These are phyloP conservation scores for Drosophila equinoxialis DNA, from an alignment of 1,140 invertebrate species.

Conservation along the genomic window DNA sequence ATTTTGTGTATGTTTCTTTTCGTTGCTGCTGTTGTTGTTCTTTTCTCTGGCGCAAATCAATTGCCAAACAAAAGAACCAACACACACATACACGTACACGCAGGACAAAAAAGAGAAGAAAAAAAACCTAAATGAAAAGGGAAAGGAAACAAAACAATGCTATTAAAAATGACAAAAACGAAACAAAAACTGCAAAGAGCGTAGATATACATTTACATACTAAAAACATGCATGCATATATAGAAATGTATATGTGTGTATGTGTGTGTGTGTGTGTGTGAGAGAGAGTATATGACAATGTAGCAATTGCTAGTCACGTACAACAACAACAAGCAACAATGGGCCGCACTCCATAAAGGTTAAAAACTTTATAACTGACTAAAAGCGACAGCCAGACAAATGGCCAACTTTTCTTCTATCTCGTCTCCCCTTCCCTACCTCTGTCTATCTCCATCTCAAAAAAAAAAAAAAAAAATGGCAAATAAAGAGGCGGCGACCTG, in stretches of 20 bases:
- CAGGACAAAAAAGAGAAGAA: conserved; percentile 31
- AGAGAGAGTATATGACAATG: conserved; percentile 18
- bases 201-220: background rate
- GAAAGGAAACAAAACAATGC: conserved; percentile 26
- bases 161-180: conserved; percentile 41
- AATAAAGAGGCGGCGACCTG: background rate
- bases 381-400: conserved; percentile 62
- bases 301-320: conserved; percentile 38
- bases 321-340: conserved; percentile 29
- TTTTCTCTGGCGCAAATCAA: conserved; percentile 55
- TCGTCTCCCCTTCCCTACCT: background rate
- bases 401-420: conserved; percentile 57
- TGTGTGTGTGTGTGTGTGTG: background rate
- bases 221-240: conserved; percentile 2
- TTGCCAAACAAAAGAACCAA: conserved; percentile 47
- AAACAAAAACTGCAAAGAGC: conserved; percentile 16
- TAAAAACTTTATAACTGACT: conserved; percentile 67
- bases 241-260: conserved; percentile 12
- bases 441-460: conserved; percentile 15
- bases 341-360: conserved; percentile 58
- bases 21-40: conserved; percentile 25
- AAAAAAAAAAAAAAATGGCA: background rate
- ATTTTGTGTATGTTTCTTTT: conserved; percentile 63
- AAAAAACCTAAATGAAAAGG: conserved; percentile 15
- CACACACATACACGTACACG: background rate